Evolutionary conservation across 2,888 invertebrate species (phyloP).

Genomic region (Empis livida): DNA sequence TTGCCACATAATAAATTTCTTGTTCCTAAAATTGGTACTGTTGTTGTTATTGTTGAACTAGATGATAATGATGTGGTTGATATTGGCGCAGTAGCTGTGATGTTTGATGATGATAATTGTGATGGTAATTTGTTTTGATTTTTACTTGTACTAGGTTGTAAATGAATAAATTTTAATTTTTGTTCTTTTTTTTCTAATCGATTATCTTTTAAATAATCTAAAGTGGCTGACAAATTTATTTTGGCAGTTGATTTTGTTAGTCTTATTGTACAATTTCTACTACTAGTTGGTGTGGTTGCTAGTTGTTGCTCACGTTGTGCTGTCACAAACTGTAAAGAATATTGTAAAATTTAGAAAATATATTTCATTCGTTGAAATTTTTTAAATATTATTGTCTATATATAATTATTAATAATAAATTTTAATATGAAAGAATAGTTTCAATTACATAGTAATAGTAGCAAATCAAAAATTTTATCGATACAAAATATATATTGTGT

Average conservation of each 20-base stretch:
- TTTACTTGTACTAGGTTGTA: background rate
- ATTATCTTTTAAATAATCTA: conserved; percentile 13
- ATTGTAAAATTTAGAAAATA: no score
- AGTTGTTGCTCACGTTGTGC: background rate
- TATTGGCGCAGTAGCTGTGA: no score
- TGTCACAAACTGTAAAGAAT: background rate
- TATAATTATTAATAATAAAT: no score
- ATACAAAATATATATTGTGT: no score
- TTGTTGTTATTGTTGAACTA: conserved; percentile 13
- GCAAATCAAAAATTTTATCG: no score
- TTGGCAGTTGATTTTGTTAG: conserved; percentile 35
- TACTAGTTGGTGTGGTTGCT: conserved; percentile 33
- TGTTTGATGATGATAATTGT: no score
- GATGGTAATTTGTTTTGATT: background rate
- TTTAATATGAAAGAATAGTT: no score
- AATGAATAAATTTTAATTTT: background rate
- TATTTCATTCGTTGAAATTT: no score
- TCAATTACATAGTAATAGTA: no score
- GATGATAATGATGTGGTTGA: conserved; percentile 11
- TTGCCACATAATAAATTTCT: conserved; percentile 1
- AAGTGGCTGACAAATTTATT: conserved; percentile 29
- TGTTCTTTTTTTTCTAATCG: background rate
- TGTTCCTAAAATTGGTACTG: conserved; percentile 8
- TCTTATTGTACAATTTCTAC: conserved; percentile 28
- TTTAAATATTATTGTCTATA: no score